A percentile compares a stretch with the other conserved stretches of the same genome.
phyloP scores from a whole-genome alignment of 2,113 vertebrate genomes.

The Eretmochelys imbricata region DNA sequence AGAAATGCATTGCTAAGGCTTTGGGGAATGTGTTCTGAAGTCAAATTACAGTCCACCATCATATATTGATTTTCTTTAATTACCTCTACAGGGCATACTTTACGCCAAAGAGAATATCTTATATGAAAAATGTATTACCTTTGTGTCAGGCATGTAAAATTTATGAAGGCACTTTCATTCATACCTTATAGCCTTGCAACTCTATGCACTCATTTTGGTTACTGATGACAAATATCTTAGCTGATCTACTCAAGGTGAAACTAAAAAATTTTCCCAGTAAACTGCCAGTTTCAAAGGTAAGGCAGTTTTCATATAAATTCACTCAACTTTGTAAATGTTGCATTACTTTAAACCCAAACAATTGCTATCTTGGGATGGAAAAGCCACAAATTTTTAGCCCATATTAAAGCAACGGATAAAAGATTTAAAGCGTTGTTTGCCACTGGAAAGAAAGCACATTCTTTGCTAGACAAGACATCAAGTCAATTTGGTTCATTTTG shows the following conservation, averaged over 20 bases:
- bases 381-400: neutral
- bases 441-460: neutral
- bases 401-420: neutral
- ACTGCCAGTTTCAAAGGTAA: neutral
- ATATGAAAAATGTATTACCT: conserved; percentile 49
- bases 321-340: neutral
- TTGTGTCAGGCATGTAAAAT: conserved; percentile 34
- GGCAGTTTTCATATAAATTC: neutral
- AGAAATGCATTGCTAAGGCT: neutral
- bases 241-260: neutral
- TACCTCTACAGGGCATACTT: conserved; percentile 36
- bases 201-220: neutral
- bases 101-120: conserved; percentile 19
- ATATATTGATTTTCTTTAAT: conserved; percentile 41
- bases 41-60: conserved; percentile 53
- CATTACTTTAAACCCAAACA: neutral
- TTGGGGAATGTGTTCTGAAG: neutral
- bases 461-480: neutral
- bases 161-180: conserved; percentile 1
- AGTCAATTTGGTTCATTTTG: conserved; percentile 29
- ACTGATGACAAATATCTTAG: neutral
- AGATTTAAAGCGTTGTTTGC: neutral
- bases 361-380: neutral
- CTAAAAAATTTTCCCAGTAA: neutral
- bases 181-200: neutral